Evolutionary conservation across 1,140 invertebrate genomes (phyloP), one percentile per base, ranked within the genome.

Genomic region (Trachymyrmex septentrionalis): DNA sequence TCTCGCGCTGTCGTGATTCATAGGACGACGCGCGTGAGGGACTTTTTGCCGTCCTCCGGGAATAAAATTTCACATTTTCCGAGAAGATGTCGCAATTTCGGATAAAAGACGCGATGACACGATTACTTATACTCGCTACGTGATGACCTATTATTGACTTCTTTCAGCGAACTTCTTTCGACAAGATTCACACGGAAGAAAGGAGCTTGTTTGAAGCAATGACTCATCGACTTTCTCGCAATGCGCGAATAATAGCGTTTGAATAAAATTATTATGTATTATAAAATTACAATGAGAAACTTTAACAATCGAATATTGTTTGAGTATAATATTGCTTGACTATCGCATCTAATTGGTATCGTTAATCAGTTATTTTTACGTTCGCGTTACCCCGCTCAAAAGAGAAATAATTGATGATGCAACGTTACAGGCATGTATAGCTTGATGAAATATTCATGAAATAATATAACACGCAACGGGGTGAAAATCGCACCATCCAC

Each of bases 341-440:
- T 50, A 73, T 21, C 24, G 12, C 27, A 50, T 34, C 6, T 34
- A 48, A 75, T 34, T 30, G 69, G 24, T 50, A 50, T 61, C 38
- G 55, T 84, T 75, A 61, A 84, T 73, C 53, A 50, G 53, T 21
- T 50, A 82, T 82, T 82, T 82, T 82, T 82, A 73, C 21, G 16
- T 81, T 38, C 48, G n/a, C 21, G 34, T 57, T 72, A 19, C 21
- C 34, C 10, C 38, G 57, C 9, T 24, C 12, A 9, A 21, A 24
- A 61, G 55, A 61, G 69, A 84, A 84, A 73, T 75, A 84, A 82
- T 82, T 82, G 80, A 82, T 82, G 80, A 61, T 82, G 67, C 38
- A 73, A 73, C 69, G 19, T 19, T 73, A 75, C 38, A 48, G n/a
- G 57, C 38, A n/a, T 5, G n/a, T n/a, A 81, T 34, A 34, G 34